phyloP scores from a whole-genome alignment of 2,888 invertebrate genomes.

The Spisula subtruncata region DNA sequence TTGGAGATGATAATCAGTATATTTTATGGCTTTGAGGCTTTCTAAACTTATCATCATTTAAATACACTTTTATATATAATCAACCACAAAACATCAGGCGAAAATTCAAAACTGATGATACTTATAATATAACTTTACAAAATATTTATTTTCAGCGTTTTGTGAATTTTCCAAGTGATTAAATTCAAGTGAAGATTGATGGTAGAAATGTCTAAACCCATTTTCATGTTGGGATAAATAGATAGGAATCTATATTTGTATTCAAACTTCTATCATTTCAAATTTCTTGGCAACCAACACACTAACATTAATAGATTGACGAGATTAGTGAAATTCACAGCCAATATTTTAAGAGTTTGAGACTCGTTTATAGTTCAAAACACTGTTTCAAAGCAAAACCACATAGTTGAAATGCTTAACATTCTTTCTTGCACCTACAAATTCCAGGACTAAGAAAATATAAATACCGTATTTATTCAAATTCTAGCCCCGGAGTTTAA shows the following conservation, averaged over 20 bases:
- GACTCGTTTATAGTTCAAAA: background rate
- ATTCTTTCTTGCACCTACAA: background rate
- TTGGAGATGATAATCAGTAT: no score
- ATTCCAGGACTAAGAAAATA: background rate
- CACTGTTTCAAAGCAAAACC: background rate
- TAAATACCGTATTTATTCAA: background rate
- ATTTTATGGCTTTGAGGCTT: no score
- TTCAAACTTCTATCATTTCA: background rate
- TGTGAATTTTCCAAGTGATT: constrained; percentile 16
- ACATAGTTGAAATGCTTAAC: background rate
- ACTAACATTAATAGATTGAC: background rate
- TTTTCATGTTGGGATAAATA: background rate
- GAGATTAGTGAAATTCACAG: background rate
- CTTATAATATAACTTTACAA: background rate
- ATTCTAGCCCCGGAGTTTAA: background rate
- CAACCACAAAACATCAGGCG: no score
- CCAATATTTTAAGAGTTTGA: background rate
- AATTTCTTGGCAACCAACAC: constrained; percentile 5
- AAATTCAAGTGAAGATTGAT: background rate
- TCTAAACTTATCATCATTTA: no score
- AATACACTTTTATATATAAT: no score
- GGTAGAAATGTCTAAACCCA: background rate
- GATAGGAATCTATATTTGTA: constrained; percentile 16
- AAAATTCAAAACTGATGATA: background rate
- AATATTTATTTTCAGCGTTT: constrained; percentile 8